Base-by-base conservation (phyloP, 2,888 invertebrate genomes). In the Andrena fulva region DNA sequence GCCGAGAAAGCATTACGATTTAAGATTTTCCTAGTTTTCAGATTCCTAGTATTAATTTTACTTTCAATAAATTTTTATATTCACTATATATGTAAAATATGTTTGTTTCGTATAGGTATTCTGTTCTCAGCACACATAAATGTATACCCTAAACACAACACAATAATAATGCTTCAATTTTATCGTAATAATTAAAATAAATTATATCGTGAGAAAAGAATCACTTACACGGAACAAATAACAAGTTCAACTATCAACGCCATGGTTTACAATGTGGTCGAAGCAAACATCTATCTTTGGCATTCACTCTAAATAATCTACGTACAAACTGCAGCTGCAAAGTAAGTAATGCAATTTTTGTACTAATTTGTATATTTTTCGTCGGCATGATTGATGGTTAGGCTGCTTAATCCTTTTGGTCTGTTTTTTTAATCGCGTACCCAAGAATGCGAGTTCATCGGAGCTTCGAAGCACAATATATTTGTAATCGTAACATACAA, bases 251-350 rank as follows among this genome's bases (percentile, higher is more conserved):
- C n/a, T 54, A 70, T 31, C 20, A 67, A 31, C 42, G 16, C 31
- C 20, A 63, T 74, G 20, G 5, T 79, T 42, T 52, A 71, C 67
- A 76, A 68, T 56, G 29, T 42, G 62, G 12, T 66, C 10, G 24
- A 56, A 56, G 5, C 10, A 59, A 56, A 71, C 69, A 48, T 35
- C 60, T 68, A 68, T 83, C 84, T 84, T 84, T 84, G 84, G 84
- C 42, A 76, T 84, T 66, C 56, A 68, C 29, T 29, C 69, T 76
- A 67, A 76, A 66, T 16, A 62, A 68, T 64, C 29, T 79, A 75
- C 16, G 42, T 42, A 42, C 42, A 68, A 50, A 24, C 54, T 69
- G 69, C 12, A 52, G 12, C 42, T 69, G 12, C 52, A 48, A 63
- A 56, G 16, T 67, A 63, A 56, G 16, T 67, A 71, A 63, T 24